Conservation (phyloP, 2,797 vertebrate genomes). For the Anguilla obscura region DNA sequence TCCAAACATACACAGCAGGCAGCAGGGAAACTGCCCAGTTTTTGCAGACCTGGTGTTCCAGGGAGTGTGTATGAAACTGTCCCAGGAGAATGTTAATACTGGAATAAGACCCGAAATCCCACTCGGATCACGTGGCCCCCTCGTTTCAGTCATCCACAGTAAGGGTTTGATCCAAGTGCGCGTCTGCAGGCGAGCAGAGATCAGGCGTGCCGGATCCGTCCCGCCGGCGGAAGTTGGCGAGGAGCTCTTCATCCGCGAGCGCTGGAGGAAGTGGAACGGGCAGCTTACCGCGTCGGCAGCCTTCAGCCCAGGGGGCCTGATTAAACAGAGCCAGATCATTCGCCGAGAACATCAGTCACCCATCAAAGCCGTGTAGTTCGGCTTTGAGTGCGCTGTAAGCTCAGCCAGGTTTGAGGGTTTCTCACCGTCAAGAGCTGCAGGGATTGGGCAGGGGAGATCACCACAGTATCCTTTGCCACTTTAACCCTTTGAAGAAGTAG, state of each 20-base stretch:
- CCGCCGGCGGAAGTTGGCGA: neutral
- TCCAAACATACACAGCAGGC: neutral
- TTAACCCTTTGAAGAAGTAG: too few relatives aligned
- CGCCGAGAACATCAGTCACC: neutral
- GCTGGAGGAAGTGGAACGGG: neutral
- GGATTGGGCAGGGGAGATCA: neutral
- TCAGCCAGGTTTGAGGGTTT: neutral
- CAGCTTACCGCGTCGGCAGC: neutral
- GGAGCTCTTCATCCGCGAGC: neutral
- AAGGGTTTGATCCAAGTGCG: neutral
- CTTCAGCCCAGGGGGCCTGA: neutral
- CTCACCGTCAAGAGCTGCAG: neutral
- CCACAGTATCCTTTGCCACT: too few relatives aligned
- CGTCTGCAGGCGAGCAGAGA: neutral
- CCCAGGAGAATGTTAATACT: neutral
- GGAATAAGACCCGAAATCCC: neutral
- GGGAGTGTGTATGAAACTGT: neutral
- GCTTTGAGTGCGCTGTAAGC: neutral
- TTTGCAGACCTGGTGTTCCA: neutral
- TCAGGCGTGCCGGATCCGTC: neutral
- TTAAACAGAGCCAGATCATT: neutral
- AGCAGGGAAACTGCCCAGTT: neutral
- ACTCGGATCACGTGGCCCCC: neutral
- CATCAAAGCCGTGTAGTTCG: neutral
- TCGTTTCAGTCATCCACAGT: neutral